phyloP scores from a whole-genome alignment of 2,888 invertebrate genomes.

The Nemurella pictetii region DNA sequence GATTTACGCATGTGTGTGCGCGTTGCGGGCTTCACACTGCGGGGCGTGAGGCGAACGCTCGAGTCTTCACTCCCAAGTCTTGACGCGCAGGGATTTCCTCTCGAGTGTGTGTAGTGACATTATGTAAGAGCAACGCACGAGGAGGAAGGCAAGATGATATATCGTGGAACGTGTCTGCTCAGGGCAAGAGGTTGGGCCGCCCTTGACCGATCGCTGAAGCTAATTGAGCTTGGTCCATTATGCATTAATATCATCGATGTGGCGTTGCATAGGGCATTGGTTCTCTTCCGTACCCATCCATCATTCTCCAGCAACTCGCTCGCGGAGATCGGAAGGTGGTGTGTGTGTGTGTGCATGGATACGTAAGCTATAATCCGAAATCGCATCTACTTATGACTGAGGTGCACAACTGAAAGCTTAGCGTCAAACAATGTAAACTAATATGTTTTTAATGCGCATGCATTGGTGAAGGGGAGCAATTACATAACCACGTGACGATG shows the following conservation, averaged over 20 bases:
- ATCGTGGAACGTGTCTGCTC: slow-evolving; percentile 18
- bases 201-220: slow-evolving; percentile 18
- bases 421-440: background rate
- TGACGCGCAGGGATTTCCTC: no score
- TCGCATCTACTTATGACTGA: background rate
- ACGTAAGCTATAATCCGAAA: background rate
- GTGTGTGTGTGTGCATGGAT: no score
- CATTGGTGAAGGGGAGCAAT: background rate
- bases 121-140: background rate
- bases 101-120: slow-evolving; percentile 18
- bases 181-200: slow-evolving; percentile 25
- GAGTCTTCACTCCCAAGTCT: background rate
- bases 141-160: slow-evolving; percentile 11
- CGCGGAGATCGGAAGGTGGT: background rate
- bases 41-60: background rate
- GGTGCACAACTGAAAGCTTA: background rate
- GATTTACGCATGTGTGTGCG: background rate
- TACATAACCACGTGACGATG: background rate
- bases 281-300: background rate
- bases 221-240: slow-evolving; percentile 15
- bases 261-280: no score
- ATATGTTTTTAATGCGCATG: background rate
- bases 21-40: background rate
- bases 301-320: background rate
- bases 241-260: slow-evolving; percentile 17